Conservation (phyloP, 2,113 vertebrate species). For the Centropus unirufus region DNA sequence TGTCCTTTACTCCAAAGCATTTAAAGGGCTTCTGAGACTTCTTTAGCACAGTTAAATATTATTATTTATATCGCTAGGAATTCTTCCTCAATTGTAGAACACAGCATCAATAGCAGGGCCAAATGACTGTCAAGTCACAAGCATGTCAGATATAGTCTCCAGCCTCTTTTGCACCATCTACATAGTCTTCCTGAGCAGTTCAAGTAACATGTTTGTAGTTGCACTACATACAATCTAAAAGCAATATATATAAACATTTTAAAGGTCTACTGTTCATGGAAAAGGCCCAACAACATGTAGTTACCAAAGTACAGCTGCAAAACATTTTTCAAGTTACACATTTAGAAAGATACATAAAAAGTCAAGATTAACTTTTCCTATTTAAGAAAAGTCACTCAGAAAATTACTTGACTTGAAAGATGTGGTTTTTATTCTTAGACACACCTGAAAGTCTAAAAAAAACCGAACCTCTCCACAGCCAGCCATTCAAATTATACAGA, state of each 20-base stretch:
- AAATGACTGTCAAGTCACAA: constrained; percentile 6
- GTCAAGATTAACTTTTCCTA: background rate
- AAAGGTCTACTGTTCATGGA: background rate
- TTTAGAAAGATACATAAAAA: background rate
- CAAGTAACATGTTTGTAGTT: background rate
- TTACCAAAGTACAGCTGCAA: background rate
- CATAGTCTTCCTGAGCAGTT: background rate
- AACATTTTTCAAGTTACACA: background rate
- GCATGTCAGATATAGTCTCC: background rate
- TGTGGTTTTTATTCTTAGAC: background rate
- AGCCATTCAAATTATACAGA: background rate
- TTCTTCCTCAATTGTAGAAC: background rate
- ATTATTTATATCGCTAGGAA: background rate
- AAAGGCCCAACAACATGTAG: background rate
- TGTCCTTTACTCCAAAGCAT: background rate
- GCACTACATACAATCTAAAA: background rate
- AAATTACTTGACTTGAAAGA: background rate
- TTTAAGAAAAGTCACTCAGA: background rate
- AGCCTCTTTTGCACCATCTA: background rate
- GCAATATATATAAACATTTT: background rate
- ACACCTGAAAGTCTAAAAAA: background rate
- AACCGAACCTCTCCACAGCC: background rate
- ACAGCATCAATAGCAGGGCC: background rate
- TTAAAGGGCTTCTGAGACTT: background rate
- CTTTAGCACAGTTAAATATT: background rate